phyloP scores from a whole-genome alignment of 30 jellyfish, hydroid and myxozoan genomes.

The Sanderia malayensis region DNA sequence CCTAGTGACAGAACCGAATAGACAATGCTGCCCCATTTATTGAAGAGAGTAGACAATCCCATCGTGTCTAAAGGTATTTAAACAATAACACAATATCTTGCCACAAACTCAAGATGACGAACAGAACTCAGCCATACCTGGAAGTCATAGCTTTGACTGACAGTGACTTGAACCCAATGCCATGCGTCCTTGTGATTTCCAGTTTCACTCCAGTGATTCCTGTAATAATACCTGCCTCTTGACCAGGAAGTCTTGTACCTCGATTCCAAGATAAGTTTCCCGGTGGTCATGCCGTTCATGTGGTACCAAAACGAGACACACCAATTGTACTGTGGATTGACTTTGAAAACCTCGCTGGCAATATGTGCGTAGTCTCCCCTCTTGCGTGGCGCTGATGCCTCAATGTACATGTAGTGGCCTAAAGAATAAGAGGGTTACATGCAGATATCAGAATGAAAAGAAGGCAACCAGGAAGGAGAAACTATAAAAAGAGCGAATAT shows the following conservation, averaged over 20 bases:
- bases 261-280: slow-evolving; percentile 64
- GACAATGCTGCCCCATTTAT: too few species aligned
- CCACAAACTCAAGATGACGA: too few species aligned
- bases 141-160: slow-evolving; percentile 79
- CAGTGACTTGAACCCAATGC: slow-evolving; percentile 77
- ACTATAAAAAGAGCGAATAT: too few species aligned
- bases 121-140: too few species aligned
- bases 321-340: slow-evolving; percentile 92
- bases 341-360: slow-evolving; percentile 85
- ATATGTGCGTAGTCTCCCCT: slow-evolving; percentile 73
- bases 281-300: slow-evolving; percentile 82
- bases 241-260: slow-evolving; percentile 75
- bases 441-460: too few species aligned
- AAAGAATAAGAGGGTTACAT: background rate
- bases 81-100: too few species aligned
- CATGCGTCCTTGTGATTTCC: slow-evolving; percentile 83
- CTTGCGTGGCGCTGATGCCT: slow-evolving; percentile 87
- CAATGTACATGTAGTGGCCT: slow-evolving; percentile 92
- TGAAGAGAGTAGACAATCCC: too few species aligned
- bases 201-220: slow-evolving; percentile 38
- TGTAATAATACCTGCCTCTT: slow-evolving; percentile 55
- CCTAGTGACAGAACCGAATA: too few species aligned
- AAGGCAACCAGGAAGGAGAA: too few species aligned
- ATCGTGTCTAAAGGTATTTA: too few species aligned
- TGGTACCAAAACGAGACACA: slow-evolving; percentile 91